Conservation (phyloP, 2,113 vertebrate genomes). For the Python bivittatus region DNA sequence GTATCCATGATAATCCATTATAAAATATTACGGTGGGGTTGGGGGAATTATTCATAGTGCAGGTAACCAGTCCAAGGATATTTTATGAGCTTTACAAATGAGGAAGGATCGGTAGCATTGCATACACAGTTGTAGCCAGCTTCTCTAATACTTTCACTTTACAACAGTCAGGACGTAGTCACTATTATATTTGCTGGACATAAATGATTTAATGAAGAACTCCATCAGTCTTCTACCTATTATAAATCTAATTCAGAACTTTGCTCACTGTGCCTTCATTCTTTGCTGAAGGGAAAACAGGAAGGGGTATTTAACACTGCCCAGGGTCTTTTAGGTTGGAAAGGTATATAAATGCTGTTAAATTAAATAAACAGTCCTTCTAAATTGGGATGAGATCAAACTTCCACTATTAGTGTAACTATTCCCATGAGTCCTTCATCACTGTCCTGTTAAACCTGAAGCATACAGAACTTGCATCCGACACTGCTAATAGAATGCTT, state of each 20-base stretch:
- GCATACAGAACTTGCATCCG: neutral
- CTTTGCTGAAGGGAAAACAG: neutral
- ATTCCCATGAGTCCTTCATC: neutral
- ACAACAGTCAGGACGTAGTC: neutral
- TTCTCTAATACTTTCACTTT: conserved; percentile 9
- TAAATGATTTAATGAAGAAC: conserved; percentile 4
- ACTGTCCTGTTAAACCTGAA: neutral
- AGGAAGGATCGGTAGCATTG: neutral
- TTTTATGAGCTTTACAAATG: neutral
- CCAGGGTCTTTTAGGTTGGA: neutral
- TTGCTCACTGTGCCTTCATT: neutral
- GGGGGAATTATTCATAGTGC: neutral
- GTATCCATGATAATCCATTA: neutral
- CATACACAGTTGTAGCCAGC: neutral
- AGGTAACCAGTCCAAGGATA: neutral
- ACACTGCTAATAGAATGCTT: neutral
- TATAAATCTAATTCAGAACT: conserved; percentile 11
- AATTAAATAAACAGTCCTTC: neutral
- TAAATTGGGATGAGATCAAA: neutral
- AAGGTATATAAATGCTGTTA: too few species aligned
- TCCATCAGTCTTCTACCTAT: conserved; percentile 23
- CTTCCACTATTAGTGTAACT: neutral
- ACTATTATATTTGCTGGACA: neutral
- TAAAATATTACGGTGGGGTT: neutral
- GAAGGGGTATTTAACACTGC: neutral